These are phyloP conservation scores for Idaea biselata DNA, from an alignment of 2,888 invertebrate genomes.

Conservation along the genomic window DNA sequence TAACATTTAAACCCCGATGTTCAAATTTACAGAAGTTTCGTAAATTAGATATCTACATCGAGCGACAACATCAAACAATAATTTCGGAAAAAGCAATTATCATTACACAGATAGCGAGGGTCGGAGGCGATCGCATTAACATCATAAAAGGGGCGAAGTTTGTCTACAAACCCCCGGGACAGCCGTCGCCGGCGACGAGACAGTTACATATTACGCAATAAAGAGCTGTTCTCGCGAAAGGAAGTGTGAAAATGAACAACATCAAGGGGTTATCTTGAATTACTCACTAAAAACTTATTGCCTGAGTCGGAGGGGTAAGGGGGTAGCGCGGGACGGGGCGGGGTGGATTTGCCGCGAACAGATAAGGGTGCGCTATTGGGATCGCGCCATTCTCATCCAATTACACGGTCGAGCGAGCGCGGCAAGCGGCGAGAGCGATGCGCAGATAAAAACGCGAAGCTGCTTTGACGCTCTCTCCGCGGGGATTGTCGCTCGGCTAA, in stretches of 20 bases:
- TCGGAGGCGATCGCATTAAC: slow-evolving; percentile 77
- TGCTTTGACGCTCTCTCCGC: slow-evolving; percentile 70
- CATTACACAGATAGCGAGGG: slow-evolving; percentile 76
- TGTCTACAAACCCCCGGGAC: slow-evolving; percentile 70
- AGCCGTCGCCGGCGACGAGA: slow-evolving; percentile 68
- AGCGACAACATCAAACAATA: slow-evolving; percentile 79
- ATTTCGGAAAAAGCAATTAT: slow-evolving; percentile 79
- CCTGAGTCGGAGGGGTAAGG: slow-evolving; percentile 50
- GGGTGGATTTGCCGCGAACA: slow-evolving; percentile 77
- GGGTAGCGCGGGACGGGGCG: slow-evolving; percentile 44
- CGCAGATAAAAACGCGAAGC: slow-evolving; percentile 72
- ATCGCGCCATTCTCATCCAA: slow-evolving; percentile 80
- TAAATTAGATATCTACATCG: slow-evolving; percentile 49
- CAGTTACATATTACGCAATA: slow-evolving; percentile 81
- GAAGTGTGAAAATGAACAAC: slow-evolving; percentile 82
- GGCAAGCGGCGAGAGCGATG: slow-evolving; percentile 62
- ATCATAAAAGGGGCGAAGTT: slow-evolving; percentile 77
- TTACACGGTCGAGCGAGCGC: slow-evolving; percentile 80
- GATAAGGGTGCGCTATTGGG: slow-evolving; percentile 80
- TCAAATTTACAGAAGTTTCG: slow-evolving; percentile 55
- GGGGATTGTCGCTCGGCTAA: slow-evolving; percentile 76
- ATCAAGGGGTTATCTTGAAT: slow-evolving; percentile 81
- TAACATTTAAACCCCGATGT: slow-evolving; percentile 58
- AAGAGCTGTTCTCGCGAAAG: slow-evolving; percentile 81
- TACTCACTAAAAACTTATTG: slow-evolving; percentile 81